Evolutionary conservation across 2,888 invertebrate genomes (phyloP), one percentile per base, ranked within the genome.

Genomic region (Octonoba sinensis): DNA sequence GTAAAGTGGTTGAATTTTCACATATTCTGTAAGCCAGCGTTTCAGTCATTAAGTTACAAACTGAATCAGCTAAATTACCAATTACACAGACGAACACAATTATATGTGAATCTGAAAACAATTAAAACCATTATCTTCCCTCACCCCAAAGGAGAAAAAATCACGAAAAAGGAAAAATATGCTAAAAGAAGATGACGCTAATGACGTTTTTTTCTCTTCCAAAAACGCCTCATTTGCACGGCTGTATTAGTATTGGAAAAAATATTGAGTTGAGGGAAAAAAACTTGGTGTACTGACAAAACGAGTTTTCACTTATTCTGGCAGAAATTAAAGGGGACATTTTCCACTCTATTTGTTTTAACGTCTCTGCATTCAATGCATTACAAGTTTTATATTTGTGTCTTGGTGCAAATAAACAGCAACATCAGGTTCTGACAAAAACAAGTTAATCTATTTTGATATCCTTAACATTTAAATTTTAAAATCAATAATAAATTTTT

Each of bases 71-170:
- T 27, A 81, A 74, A 74, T 81, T 81, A 64, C 79, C 79, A 81
- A 81, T 73, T 81, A 81, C 73, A 24, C 60, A 54, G 62, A 56
- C 62, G 54, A 36, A 27, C 51, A 46, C 18, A 62, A 81, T 73
- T 81, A 56, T 51, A 27, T 11, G 22, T 54, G 22, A 66, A 81
- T 81, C 79, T 57, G 79, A 79, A 79, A 79, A 81, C 79, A 81
- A 81, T 81, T 81, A 81, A 81, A 81, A 62, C 73, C 22, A 73
- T 81, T 81, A 81, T 81, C 79, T 81, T 8, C 54, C 72, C 72
- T 27, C 69, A 81, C 79, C 73, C 79, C 79, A 71, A 73, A 62
- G 54, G 54, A 56, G 27, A 54, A 51, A 54, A 51, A 67, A 59
- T 24, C 16, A 27, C 15, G 47, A 24, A 15, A 36, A 46, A 70